Evolutionary conservation across 2,888 invertebrate genomes (phyloP), one percentile per base, ranked within the genome.

Genomic region (Stenodera caucasica): DNA sequence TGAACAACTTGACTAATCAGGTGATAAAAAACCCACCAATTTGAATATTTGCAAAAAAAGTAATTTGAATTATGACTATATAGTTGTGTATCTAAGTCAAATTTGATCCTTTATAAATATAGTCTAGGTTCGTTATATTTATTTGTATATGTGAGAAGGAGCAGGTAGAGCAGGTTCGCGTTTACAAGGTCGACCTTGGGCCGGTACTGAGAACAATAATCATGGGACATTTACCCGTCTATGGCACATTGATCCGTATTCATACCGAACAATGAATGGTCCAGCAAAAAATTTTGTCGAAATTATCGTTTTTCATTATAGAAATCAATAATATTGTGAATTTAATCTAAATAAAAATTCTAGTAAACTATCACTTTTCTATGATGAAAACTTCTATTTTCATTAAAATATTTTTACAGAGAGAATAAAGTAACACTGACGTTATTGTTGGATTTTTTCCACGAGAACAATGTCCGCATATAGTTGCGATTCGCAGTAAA

Each of bases 161-260:
- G 21, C 57, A 60, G 64, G 67, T 64, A 63, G 61, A 70, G 68
- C 71, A 68, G 69, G 71, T 70, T 68, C 57, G 55, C 60, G 35
- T 66, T 59, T 57, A 58, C 67, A 71, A 71, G 71, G 70, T 63
- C 71, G 71, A 61, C 69, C 65, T 64, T 65, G 69, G 62, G 49
- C 54, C 61, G 40, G 58, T 55, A 60, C 65, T 62, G 61, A 67
- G 63, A 68, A 71, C 67, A 69, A 70, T 71, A 67, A 71, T 71
- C 68, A 63, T 61, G 67, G 71, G 64, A 63, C 71, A 63, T 71
- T 71, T 71, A 70, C 71, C 71, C 66, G 64, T 57, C 67, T 61
- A 61, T 66, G 67, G 70, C 70, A 71, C 70, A 70, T 67, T 71
- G 70, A 71, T 70, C 70, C 70, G 69, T 61, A 70, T 67, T 66